A percentile compares a stretch with the other conserved stretches of the same genome.
Evolutionary conservation across 2,888 invertebrate genomes (phyloP).

Genomic region (Sinohyriopsis cumingii): DNA sequence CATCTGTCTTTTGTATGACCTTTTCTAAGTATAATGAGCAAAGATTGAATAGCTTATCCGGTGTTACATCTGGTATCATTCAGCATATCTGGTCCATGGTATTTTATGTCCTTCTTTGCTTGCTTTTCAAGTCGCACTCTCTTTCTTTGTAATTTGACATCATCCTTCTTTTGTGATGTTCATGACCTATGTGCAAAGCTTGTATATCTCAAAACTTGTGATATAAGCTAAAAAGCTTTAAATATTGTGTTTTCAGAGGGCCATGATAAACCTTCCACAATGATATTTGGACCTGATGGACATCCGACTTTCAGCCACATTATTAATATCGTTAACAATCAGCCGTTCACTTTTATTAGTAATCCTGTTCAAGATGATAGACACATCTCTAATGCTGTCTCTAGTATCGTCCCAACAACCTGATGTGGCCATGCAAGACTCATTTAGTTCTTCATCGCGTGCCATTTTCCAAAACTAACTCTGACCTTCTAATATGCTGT

Average conservation of each 20-base stretch:
- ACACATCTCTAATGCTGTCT: conserved; percentile 16
- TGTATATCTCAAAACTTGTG: background rate
- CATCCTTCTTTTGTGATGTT: conserved; percentile 5
- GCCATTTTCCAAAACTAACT: conserved; percentile 10
- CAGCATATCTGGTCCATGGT: conserved; percentile 8
- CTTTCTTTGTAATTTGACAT: conserved; percentile 11
- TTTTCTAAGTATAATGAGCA: background rate
- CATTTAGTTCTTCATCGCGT: conserved; percentile 4
- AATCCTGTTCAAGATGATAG: conserved; percentile 18
- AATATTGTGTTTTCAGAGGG: background rate
- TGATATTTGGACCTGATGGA: conserved; percentile 26
- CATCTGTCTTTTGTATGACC: background rate
- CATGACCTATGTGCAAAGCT: background rate
- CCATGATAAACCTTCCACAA: conserved; percentile 22
- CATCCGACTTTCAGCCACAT: conserved; percentile 33
- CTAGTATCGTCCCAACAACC: background rate
- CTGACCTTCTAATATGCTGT: conserved; percentile 10
- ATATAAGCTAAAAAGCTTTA: background rate
- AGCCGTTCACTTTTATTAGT: conserved; percentile 22
- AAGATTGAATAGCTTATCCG: no score
- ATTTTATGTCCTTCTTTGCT: conserved; percentile 10
- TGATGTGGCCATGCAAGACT: background rate
- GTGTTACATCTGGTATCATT: background rate
- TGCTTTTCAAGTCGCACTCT: background rate
- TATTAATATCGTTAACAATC: conserved; percentile 27